phyloP scores from a whole-genome alignment of 1,140 invertebrate species.

The Zaprionus capensis region DNA sequence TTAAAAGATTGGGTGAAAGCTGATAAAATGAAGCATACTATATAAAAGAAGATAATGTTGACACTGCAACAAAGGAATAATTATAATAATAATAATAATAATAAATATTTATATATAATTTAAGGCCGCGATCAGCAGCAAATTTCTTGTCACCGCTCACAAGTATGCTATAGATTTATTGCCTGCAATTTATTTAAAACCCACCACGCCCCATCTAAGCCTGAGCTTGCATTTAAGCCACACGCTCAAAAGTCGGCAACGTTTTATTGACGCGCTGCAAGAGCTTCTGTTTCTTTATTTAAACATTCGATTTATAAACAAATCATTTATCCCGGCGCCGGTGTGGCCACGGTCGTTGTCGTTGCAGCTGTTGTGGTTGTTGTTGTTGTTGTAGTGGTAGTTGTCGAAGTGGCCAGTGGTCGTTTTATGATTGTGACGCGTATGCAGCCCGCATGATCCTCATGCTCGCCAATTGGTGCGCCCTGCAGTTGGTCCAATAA shows the following conservation, averaged over 20 bases:
- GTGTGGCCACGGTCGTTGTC: slow-evolving; percentile 35
- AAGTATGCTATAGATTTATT: slow-evolving; percentile 8
- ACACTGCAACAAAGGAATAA: neutral
- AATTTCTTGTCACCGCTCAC: neutral
- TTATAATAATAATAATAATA: neutral
- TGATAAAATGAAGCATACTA: neutral
- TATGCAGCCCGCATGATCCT: slow-evolving; percentile 64
- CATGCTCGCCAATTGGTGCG: slow-evolving; percentile 55
- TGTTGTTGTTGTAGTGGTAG: slow-evolving; percentile 55
- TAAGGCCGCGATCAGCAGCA: neutral
- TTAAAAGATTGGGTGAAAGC: neutral
- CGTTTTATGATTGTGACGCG: slow-evolving; percentile 60
- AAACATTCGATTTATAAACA: neutral
- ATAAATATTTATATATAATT: no score
- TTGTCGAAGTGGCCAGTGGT: slow-evolving; percentile 31
- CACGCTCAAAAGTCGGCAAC: slow-evolving; percentile 2
- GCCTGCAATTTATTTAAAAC: neutral
- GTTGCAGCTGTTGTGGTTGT: slow-evolving; percentile 30
- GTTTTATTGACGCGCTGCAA: neutral
- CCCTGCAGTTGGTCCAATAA: neutral
- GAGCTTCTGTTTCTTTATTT: slow-evolving; percentile 9
- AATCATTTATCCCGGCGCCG: slow-evolving; percentile 41
- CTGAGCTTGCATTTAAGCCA: neutral
- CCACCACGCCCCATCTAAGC: no score
- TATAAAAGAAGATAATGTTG: no score